A percentile compares a stretch with the other conserved stretches of the same genome.
Evolutionary conservation across 2,888 invertebrate genomes (phyloP).

Genomic region (Nomada ferruginata): DNA sequence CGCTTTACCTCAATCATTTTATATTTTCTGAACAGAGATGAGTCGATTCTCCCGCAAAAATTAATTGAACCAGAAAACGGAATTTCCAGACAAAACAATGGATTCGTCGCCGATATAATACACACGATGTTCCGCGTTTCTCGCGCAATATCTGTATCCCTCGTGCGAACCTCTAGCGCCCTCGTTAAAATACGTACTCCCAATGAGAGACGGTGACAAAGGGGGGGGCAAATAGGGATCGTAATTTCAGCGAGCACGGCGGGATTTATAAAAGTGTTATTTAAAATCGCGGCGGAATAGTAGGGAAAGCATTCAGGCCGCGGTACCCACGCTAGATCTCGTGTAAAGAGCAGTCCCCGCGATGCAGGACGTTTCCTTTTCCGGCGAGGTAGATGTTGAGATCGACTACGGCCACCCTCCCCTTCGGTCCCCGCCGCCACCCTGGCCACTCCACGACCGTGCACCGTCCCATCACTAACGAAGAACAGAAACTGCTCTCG

Average conservation of each 20-base stretch:
- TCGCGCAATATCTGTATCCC: too few species aligned
- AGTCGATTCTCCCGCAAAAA: too few species aligned
- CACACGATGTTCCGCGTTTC: too few species aligned
- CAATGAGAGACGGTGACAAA: not conserved
- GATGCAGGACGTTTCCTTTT: constrained; percentile 69
- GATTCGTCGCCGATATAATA: too few species aligned
- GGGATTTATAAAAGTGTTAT: constrained; percentile 43
- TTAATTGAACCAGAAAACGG: too few species aligned
- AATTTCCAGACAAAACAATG: too few species aligned
- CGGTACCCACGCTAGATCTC: constrained; percentile 53
- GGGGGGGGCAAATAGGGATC: constrained; percentile 1
- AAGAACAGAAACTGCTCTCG: constrained; percentile 61
- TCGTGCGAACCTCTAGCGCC: too few species aligned
- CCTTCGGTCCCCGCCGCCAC: not conserved
- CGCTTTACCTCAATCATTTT: too few species aligned
- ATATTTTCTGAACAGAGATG: too few species aligned
- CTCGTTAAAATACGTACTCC: constrained; percentile 23
- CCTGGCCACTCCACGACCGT: not conserved
- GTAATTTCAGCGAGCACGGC: constrained; percentile 39
- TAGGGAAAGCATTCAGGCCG: constrained; percentile 45
- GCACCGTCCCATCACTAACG: constrained; percentile 65
- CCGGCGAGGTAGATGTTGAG: constrained; percentile 65
- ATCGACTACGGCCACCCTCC: constrained; percentile 45
- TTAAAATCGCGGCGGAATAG: constrained; percentile 45
- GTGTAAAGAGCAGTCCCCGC: constrained; percentile 54